Evolutionary conservation across 2,113 vertebrate genomes (phyloP).

Genomic region (Myrmecobius fasciatus): DNA sequence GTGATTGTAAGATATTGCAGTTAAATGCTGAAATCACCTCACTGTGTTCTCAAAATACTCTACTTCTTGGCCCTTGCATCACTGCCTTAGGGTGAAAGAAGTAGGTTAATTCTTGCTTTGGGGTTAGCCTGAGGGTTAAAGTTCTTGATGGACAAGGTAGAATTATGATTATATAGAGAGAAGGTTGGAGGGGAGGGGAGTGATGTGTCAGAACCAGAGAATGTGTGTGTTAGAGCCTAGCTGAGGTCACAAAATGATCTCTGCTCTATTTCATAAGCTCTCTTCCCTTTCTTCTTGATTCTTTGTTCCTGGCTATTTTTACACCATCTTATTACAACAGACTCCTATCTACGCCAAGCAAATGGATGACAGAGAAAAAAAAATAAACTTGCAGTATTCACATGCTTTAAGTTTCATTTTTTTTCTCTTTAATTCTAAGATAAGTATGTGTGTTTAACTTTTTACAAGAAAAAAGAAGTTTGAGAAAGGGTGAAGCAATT

Average conservation of each 20-base stretch:
- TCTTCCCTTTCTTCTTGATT: conserved; percentile 17
- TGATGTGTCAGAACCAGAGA: conserved; percentile 16
- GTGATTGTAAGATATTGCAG: conserved; percentile 39
- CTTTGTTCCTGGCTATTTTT: conserved; percentile 29
- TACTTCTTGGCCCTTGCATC: conserved; percentile 68
- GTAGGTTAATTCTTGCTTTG: conserved; percentile 85
- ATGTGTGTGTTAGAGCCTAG: background rate
- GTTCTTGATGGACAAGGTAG: conserved; percentile 67
- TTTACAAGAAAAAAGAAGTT: background rate
- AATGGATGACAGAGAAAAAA: background rate
- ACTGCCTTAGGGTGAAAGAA: conserved; percentile 79
- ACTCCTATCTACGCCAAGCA: conserved; percentile 33
- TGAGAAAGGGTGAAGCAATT: background rate
- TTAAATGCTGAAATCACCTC: conserved; percentile 66
- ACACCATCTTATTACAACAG: background rate
- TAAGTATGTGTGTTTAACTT: conserved; percentile 11
- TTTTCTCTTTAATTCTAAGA: conserved; percentile 31
- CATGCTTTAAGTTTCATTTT: conserved; percentile 13
- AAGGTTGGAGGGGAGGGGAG: background rate
- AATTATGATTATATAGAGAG: conserved; percentile 43
- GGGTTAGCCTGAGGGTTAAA: conserved; percentile 83
- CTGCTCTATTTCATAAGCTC: conserved; percentile 14
- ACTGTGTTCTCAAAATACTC: conserved; percentile 63
- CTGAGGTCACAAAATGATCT: conserved; percentile 54
- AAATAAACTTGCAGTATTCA: conserved; percentile 13